Base-by-base conservation (phyloP, 2,113 vertebrate genomes). In the Sclerurus mexicanus region DNA sequence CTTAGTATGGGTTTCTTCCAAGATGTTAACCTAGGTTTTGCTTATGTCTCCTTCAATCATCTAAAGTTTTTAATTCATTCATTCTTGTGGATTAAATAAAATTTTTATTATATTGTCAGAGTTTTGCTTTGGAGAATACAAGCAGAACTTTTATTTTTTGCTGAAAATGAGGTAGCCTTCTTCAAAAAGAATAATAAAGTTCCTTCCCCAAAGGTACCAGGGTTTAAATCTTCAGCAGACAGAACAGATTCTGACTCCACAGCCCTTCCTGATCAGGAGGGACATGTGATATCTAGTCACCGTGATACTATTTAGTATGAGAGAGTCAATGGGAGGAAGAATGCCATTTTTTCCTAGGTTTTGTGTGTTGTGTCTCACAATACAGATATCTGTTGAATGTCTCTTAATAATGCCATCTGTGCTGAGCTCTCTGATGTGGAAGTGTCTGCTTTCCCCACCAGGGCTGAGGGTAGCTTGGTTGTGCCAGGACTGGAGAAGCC, bases 391-490 rank as follows among this genome's bases (percentile, higher is more conserved):
- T 82, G 6, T 39, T 72, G 47, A 52, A 12, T 35, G 7, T 75
- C n/a, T 68, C 37, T 50, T 55, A 13, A 23, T 37, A 59, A 60
- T 3, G 3, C 23, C 1, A 3, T 17, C 25, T 17, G 4, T 0
- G 0, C 44, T 68, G 52, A 75, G 17, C n/a, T 58, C 42, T 72
- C 2, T 46, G 46, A 19, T 49, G 3, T 11, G 2, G n/a, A 19
- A 17, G 4, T n/a, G 25, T 31, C 47, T 55, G 30, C 52, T 75
- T 85, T 82, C 44, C 53, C 28, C 13, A 27, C 7, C 4, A 10
- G 25, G 5, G 28, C 4, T 4, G 8, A 82, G 56, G 6, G 3
- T 25, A 39, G 21, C 17, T n/a, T 3, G 2, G 24, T 67, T 0
- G 0, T 64, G 44, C 17, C 52, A 53, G 50, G 33, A 6, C 68